A percentile compares a stretch with the other conserved stretches of the same genome.
Conservation (phyloP, 2,797 vertebrate genomes). For the Sebastiscus tertius region DNA sequence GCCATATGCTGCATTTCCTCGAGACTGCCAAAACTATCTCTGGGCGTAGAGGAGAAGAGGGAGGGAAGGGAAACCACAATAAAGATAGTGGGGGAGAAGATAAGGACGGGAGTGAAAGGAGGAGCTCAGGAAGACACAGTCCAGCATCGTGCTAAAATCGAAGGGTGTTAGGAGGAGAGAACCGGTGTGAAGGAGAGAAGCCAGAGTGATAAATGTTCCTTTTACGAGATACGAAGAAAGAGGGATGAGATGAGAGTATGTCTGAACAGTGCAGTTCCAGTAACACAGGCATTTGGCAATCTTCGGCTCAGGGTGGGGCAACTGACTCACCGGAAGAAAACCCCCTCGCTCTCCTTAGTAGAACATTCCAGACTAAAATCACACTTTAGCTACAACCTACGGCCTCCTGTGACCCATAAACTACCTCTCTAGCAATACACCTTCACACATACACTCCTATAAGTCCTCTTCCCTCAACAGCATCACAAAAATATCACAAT, state of each 20-base stretch:
- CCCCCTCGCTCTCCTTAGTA: not conserved
- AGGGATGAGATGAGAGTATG: conserved; percentile 5
- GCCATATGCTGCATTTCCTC: conserved; percentile 63
- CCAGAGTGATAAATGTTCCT: conserved; percentile 27
- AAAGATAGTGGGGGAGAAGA: conserved; percentile 43
- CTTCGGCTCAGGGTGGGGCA: conserved; percentile 53
- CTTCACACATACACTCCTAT: not conserved
- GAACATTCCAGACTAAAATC: conserved; percentile 65
- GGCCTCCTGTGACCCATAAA: conserved; percentile 30
- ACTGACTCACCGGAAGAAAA: conserved; percentile 60
- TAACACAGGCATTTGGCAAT: conserved; percentile 65
- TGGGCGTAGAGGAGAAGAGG: conserved; percentile 17
- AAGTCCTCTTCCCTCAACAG: not conserved
- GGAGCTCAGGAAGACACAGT: conserved; percentile 3
- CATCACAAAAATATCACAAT: not conserved
- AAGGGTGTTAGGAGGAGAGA: not conserved
- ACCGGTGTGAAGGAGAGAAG: conserved; percentile 7
- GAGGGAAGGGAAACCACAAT: conserved; percentile 14
- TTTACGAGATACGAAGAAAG: conserved; percentile 23
- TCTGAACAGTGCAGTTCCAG: conserved; percentile 47
- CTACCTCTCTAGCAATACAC: conserved; percentile 2
- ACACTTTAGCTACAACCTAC: conserved; percentile 47
- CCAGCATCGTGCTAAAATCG: conserved; percentile 15
- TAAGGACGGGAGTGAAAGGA: conserved; percentile 28
- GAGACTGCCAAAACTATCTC: conserved; percentile 58